These are phyloP conservation scores for Lonchura striata DNA, from an alignment of 2,113 vertebrate species.

Conservation along the genomic window DNA sequence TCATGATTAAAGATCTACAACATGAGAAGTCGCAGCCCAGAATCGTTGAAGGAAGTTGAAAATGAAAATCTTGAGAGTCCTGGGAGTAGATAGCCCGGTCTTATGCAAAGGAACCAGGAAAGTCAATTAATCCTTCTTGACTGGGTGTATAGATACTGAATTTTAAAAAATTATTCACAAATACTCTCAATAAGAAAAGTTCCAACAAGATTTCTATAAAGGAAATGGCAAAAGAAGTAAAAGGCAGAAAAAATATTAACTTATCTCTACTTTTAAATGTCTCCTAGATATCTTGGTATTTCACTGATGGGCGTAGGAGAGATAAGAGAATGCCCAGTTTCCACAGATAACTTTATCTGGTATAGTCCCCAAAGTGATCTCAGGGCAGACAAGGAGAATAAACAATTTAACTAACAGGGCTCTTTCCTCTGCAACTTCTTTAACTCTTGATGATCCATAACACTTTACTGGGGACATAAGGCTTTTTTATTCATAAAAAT, in stretches of 20 bases:
- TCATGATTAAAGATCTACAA: not conserved
- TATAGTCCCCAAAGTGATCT: not conserved
- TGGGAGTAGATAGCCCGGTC: not conserved
- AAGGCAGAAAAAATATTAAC: not conserved
- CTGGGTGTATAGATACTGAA: not conserved
- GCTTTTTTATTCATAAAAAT: not conserved
- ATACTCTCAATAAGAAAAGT: not conserved
- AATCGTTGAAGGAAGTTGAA: not conserved
- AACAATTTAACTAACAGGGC: slow-evolving; percentile 1
- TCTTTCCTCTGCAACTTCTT: not conserved
- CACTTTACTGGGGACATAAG: not conserved
- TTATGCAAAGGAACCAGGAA: not conserved
- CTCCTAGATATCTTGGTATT: slow-evolving; percentile 24
- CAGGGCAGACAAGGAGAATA: slow-evolving; percentile 19
- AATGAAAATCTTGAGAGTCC: not conserved
- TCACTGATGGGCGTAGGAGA: not conserved
- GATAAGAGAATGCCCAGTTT: slow-evolving; percentile 32
- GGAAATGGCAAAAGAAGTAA: slow-evolving; percentile 3
- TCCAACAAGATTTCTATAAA: not conserved
- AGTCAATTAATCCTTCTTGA: not conserved
- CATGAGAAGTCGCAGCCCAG: not conserved
- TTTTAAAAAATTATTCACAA: not conserved
- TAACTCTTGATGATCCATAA: slow-evolving; percentile 9
- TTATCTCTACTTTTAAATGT: slow-evolving; percentile 43
- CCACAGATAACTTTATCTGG: slow-evolving; percentile 17